Evolutionary conservation across 2,113 vertebrate species (phyloP), one percentile per base, ranked within the genome.

Genomic region (Thamnophis sirtalis): DNA sequence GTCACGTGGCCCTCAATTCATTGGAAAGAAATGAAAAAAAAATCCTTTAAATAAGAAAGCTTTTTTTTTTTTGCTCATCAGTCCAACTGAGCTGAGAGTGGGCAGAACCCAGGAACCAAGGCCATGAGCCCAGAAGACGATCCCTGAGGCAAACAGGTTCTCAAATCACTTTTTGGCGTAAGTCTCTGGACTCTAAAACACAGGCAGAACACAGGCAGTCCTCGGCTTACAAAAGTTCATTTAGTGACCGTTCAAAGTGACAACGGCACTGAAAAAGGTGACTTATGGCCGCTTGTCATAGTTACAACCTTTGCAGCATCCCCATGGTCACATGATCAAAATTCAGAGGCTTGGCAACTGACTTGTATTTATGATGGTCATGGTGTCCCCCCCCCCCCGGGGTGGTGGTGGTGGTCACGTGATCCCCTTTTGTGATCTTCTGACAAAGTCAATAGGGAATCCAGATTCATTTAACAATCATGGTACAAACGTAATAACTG

Each of bases 311-410:
- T 24, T 26, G 58, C 58, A 28, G 58, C 58, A 60, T 26, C 56
- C 8, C 1, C 24, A 9, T 0, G 7, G 9, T 3, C 58, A 3
- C 1, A 3, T 9, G 9, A 28, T 60, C 24, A 1, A 0, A 26
- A 60, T 28, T 60, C 24, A 60, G 58, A 28, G 24, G 19, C 19
- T 22, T 56, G 19, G 24, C 58, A 26, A 60, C 24, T 26, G 58
- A 9, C 24, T 10, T 1, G 17, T 9, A 26, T 24, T 3, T 10
- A 26, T 10, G 24, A 60, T 3, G 3, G 58, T 4, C 3, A 9
- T 26, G 9, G 9, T 60, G 58, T 60, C 9, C 58, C n/a, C n/a
- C n/a, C n/a, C n/a, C n/a, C n/a, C n/a, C 9, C 1, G 9, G 58
- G 3, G 8, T 54, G 17, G 54, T 4, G 54, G n/a, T n/a, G n/a